Percentiles rank a stretch among this genome's conserved stretches.
Conservation (phyloP, 2,113 vertebrate species). For the Trematomus loennbergii region DNA sequence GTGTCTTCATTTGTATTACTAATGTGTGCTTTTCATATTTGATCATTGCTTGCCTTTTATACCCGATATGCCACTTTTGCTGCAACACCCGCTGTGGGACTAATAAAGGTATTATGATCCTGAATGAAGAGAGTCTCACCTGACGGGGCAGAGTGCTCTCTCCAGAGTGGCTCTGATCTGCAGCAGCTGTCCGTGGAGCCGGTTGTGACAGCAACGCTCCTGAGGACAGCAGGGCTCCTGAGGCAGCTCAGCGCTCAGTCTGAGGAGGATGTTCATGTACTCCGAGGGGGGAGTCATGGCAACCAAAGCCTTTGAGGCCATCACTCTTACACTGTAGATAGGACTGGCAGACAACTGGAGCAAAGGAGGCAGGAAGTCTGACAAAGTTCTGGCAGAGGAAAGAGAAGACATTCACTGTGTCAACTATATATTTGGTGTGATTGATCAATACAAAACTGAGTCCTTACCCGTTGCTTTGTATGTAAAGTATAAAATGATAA, state of each 20-base stretch:
- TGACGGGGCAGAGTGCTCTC: background rate
- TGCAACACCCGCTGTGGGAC: no score
- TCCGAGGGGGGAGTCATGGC: constrained; percentile 79
- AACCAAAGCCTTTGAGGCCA: constrained; percentile 89
- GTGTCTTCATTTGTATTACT: no score
- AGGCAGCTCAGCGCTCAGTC: constrained; percentile 76
- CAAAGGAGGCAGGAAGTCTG: constrained; percentile 83
- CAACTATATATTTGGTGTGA: background rate
- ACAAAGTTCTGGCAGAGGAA: constrained; percentile 74
- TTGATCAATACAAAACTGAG: background rate
- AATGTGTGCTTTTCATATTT: no score
- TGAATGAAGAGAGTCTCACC: constrained; percentile 74
- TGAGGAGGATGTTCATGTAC: constrained; percentile 77
- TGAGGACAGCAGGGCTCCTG: constrained; percentile 52
- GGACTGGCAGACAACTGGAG: constrained; percentile 87
- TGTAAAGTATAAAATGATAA: background rate
- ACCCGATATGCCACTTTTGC: no score
- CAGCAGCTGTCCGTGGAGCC: constrained; percentile 87
- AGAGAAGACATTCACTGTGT: background rate
- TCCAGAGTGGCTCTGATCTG: constrained; percentile 84
- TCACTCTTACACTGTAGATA: constrained; percentile 86
- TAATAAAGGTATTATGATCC: no score
- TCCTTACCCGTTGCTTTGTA: background rate
- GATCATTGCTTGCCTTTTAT: no score
- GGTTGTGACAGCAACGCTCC: constrained; percentile 82